A percentile compares a stretch with the other conserved stretches of the same genome.
phyloP scores from a whole-genome alignment of 2,797 vertebrate species.

The Sphaeramia orbicularis region DNA sequence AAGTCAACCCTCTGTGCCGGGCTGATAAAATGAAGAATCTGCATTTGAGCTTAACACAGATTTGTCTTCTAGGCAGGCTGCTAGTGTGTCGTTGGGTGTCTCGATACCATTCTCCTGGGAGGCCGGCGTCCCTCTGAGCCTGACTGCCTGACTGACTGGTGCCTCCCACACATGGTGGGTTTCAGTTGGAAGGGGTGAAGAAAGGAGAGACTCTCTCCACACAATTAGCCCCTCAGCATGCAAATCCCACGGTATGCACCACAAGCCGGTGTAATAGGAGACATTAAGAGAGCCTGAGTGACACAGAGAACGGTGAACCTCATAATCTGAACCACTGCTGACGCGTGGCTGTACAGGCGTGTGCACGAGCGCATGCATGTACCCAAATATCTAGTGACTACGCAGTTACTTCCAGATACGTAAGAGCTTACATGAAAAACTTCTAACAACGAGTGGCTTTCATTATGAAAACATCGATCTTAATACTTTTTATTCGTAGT shows the following conservation, averaged over 20 bases:
- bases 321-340: constrained; percentile 26
- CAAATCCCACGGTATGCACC: constrained; percentile 60
- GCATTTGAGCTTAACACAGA: constrained; percentile 62
- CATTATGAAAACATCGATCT: no score
- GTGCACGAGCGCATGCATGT: background rate
- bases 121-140: constrained; percentile 39
- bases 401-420: no score
- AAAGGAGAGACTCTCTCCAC: constrained; percentile 35
- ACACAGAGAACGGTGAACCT: constrained; percentile 40
- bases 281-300: constrained; percentile 46
- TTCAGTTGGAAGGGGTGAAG: constrained; percentile 14
- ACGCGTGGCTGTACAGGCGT: constrained; percentile 1
- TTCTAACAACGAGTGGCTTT: no score
- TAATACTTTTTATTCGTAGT: no score
- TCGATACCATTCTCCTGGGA: constrained; percentile 61
- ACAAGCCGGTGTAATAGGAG: constrained; percentile 54
- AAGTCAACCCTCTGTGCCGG: constrained; percentile 71
- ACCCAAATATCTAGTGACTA: no score
- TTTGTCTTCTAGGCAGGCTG: constrained; percentile 51
- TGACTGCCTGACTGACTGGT: constrained; percentile 51
- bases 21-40: constrained; percentile 76
- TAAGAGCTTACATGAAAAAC: no score
- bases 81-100: constrained; percentile 41
- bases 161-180: constrained; percentile 50
- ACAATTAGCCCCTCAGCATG: constrained; percentile 66